phyloP scores from a whole-genome alignment of 2,888 invertebrate species.

The Athripsodes cinereus region DNA sequence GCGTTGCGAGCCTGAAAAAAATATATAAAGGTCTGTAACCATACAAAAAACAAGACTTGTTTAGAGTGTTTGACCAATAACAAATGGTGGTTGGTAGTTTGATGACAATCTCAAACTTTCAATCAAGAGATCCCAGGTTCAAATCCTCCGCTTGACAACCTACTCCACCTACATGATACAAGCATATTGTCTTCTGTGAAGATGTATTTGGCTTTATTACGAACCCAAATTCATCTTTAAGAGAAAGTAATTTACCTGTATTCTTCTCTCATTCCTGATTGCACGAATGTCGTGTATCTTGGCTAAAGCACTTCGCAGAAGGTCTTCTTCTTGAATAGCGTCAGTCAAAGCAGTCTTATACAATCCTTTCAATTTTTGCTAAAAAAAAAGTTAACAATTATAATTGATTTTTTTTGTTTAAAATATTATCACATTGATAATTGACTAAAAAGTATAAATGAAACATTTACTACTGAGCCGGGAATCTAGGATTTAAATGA shows the following conservation, averaged over 20 bases:
- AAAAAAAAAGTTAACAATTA: conserved; percentile 7
- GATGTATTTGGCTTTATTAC: no score
- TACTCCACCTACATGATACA: no score
- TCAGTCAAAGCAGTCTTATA: conserved; percentile 77
- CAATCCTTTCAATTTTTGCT: conserved; percentile 64
- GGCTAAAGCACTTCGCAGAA: conserved; percentile 73
- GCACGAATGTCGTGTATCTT: conserved; percentile 86
- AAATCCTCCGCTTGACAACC: no score
- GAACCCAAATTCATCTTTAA: no score
- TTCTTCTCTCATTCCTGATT: conserved; percentile 81
- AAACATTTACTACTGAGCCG: not conserved
- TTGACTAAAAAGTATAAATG: not conserved
- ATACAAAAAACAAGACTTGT: not conserved
- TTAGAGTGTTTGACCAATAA: no score
- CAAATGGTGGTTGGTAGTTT: no score
- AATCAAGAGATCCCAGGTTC: no score
- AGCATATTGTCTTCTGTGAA: no score
- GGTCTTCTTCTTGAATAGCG: conserved; percentile 77
- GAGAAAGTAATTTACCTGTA: conserved; percentile 59
- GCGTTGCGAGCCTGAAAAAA: conserved; percentile 75
- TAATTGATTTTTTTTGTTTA: not conserved
- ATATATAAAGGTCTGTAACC: no score
- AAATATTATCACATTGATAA: not conserved
- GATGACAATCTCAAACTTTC: no score
- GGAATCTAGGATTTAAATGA: not conserved